Conservation (phyloP, 2,113 vertebrate genomes). For the Gymnogyps californianus region DNA sequence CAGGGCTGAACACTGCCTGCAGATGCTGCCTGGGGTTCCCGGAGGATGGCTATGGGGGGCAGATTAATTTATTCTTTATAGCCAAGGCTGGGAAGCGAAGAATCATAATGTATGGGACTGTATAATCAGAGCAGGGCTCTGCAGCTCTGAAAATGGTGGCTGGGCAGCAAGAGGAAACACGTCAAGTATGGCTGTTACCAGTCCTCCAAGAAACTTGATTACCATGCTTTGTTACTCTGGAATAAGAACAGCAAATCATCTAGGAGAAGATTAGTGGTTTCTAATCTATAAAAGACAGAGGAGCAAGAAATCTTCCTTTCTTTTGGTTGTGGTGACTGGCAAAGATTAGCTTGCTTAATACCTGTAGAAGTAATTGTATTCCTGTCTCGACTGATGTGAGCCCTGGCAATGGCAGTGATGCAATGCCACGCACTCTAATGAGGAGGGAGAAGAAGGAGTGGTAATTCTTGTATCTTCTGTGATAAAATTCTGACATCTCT, state of each 20-base stretch:
- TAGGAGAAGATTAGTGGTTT: background rate
- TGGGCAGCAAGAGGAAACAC: slow-evolving; percentile 14
- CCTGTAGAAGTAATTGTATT: background rate
- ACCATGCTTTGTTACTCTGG: background rate
- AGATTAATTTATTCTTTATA: background rate
- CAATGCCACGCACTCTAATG: background rate
- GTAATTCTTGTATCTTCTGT: background rate
- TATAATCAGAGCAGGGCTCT: background rate
- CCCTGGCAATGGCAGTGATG: background rate
- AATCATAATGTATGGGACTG: background rate
- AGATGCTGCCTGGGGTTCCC: background rate
- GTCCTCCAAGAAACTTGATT: background rate
- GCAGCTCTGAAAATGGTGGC: background rate
- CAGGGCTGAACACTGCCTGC: background rate
- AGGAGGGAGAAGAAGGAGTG: background rate
- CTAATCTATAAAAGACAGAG: background rate
- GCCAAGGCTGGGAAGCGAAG: background rate
- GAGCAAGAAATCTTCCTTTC: background rate
- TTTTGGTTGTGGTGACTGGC: background rate
- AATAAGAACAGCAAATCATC: background rate
- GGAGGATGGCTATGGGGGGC: background rate
- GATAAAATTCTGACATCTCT: background rate
- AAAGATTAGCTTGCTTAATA: background rate
- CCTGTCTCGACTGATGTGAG: background rate
- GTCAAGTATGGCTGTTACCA: background rate